Conservation (phyloP, 37 sponge, comb jelly and placozoan genomes). For the Beroe forskalii region DNA sequence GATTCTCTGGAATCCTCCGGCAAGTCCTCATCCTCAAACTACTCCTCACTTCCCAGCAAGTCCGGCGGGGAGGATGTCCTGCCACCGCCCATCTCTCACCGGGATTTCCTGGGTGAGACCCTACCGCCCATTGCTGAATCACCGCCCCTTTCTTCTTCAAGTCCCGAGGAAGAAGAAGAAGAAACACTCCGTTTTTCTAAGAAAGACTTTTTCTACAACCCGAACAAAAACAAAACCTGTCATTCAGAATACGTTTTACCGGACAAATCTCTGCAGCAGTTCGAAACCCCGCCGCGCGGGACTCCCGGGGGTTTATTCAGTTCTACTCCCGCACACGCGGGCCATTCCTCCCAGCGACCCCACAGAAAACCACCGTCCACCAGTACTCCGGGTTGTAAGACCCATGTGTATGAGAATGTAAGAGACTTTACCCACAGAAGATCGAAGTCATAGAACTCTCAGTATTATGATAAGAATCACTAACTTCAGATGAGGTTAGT, state of each 20-base stretch:
- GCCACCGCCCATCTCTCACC: not conserved
- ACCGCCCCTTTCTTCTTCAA: not conserved
- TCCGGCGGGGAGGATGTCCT: not conserved
- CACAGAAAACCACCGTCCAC: not conserved
- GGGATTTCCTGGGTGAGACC: not conserved
- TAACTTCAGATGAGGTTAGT: too few species aligned
- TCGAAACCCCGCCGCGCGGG: not conserved
- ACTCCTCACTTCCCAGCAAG: not conserved
- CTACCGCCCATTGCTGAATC: not conserved
- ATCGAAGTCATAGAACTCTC: not conserved
- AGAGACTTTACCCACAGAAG: constrained; percentile 4
- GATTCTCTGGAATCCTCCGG: not conserved
- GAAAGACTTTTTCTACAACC: constrained; percentile 41
- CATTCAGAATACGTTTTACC: constrained; percentile 30
- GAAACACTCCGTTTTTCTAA: not conserved
- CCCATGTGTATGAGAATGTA: constrained; percentile 22
- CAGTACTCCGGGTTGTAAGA: not conserved
- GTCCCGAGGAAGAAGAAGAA: not conserved
- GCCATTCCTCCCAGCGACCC: too few species aligned
- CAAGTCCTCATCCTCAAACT: not conserved
- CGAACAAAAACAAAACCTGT: not conserved
- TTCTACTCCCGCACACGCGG: not conserved
- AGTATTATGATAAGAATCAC: too few species aligned
- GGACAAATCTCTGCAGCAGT: not conserved
- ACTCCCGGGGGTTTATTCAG: not conserved